Evolutionary conservation across 2,888 invertebrate species (phyloP), one percentile per base, ranked within the genome.

Genomic region (Lithophane ornitopus): DNA sequence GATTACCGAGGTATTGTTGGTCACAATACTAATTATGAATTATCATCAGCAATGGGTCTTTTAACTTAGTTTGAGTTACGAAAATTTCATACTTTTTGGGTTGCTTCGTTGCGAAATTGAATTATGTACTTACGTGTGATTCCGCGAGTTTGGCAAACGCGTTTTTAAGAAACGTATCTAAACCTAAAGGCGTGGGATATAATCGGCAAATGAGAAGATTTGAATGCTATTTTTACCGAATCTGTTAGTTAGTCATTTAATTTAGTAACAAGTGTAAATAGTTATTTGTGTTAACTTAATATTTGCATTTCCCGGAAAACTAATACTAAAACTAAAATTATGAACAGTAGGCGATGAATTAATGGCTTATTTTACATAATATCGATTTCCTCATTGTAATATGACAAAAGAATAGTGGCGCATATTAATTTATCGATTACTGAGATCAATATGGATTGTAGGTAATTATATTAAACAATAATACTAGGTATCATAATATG

Each of bases 11-110:
- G 62, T 76, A 85, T 86, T 87, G 81, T 84, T 78, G 67, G 68
- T 69, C 74, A 75, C 72, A 81, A 80, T 73, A 59, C 26, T 82
- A 85, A 85, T 85, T 86, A 75, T 69, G 77, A 85, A 70, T 78
- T 74, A 80, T 82, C 69, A 68, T 75, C 69, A 77, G 76, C 74
- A 73, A 82, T 77, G 68, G 62, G 65, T 69, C 70, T 86, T 85
- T 78, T 81, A 81, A 82, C 80, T 26, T 16, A 80, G 69, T 68
- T 69, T 34, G 16, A 26, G 52, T 84, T 78, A 74, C 66, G 77
- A 83, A 85, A 83, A 81, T 62, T 49, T 70, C 3, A 19, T 66
- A 52, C 49, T 71, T 77, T 77, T 73, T 74, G 6, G 72, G 73
- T 70, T 68, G 34, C n/a, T 63, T 62, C 0, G 28, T 84, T 83